Evolutionary conservation across 2,113 vertebrate genomes (phyloP).

Genomic region (Tretioscincus oriximinensis): DNA sequence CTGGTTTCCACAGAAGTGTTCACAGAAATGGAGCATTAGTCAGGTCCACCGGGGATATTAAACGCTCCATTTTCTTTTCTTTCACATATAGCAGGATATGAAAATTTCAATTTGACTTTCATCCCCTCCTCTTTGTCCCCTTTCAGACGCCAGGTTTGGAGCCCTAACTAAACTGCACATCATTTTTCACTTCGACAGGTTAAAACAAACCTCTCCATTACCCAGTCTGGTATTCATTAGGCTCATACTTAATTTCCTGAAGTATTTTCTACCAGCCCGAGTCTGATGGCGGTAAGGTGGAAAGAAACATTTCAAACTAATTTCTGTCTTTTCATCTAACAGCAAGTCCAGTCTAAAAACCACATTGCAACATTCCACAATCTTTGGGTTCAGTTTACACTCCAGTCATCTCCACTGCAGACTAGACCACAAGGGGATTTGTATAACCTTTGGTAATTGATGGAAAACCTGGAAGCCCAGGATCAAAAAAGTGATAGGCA

Average conservation of each 20-base stretch:
- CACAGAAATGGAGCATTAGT: neutral
- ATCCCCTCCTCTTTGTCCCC: neutral
- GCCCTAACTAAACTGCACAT: slow-evolving; percentile 33
- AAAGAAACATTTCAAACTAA: slow-evolving; percentile 2
- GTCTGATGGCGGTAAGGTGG: slow-evolving; percentile 1
- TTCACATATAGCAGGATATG: slow-evolving; percentile 5
- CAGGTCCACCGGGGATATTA: neutral
- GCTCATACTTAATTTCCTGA: slow-evolving; percentile 48
- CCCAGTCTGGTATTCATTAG: slow-evolving; percentile 62
- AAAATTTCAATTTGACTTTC: neutral
- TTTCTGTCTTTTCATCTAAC: neutral
- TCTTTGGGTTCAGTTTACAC: neutral
- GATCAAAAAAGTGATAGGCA: neutral
- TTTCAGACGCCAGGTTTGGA: neutral
- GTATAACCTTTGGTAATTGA: neutral
- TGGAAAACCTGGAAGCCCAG: neutral
- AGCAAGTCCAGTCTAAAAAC: neutral
- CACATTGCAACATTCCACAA: neutral
- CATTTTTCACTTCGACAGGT: slow-evolving; percentile 63
- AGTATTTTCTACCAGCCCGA: slow-evolving; percentile 5
- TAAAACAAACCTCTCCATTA: slow-evolving; percentile 33
- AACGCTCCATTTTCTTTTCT: neutral
- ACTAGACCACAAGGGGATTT: neutral
- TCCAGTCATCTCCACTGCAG: neutral
- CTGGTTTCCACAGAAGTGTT: neutral